Evolutionary conservation across 2,113 vertebrate species (phyloP).

Genomic region (Orycteropus afer): DNA sequence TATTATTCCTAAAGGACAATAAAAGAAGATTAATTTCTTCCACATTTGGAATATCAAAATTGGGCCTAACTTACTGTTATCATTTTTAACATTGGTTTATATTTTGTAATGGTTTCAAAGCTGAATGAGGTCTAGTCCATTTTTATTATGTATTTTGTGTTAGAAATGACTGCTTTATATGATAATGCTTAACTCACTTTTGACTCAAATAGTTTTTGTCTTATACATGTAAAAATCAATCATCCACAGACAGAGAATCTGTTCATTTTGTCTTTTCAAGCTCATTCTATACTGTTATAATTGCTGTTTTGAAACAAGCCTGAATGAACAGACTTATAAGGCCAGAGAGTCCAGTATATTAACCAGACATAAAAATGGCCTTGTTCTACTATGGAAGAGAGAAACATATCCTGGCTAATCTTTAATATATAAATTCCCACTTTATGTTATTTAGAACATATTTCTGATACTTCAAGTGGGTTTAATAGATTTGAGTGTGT

Average conservation of each 20-base stretch:
- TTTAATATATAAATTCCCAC: neutral
- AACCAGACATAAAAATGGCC: neutral
- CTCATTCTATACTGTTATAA: neutral
- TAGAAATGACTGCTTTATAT: neutral
- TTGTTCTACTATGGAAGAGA: neutral
- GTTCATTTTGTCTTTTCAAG: neutral
- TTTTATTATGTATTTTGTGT: neutral
- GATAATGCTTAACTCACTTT: conserved; percentile 1
- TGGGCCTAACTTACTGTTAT: neutral
- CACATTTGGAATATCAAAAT: neutral
- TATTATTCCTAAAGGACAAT: neutral
- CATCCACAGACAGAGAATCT: conserved; percentile 8
- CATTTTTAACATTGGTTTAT: neutral
- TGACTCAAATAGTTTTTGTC: conserved; percentile 8
- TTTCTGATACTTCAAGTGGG: neutral
- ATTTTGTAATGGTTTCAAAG: conserved; percentile 12
- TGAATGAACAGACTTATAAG: neutral
- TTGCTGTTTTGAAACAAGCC: conserved; percentile 1
- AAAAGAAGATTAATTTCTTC: neutral
- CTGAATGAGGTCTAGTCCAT: neutral
- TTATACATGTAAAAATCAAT: conserved; percentile 37
- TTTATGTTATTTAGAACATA: neutral
- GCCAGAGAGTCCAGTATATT: neutral
- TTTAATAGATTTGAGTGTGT: neutral
- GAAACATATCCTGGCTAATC: neutral